Base-by-base conservation (phyloP, 2,113 vertebrate species). In the Crotalus viridis region DNA sequence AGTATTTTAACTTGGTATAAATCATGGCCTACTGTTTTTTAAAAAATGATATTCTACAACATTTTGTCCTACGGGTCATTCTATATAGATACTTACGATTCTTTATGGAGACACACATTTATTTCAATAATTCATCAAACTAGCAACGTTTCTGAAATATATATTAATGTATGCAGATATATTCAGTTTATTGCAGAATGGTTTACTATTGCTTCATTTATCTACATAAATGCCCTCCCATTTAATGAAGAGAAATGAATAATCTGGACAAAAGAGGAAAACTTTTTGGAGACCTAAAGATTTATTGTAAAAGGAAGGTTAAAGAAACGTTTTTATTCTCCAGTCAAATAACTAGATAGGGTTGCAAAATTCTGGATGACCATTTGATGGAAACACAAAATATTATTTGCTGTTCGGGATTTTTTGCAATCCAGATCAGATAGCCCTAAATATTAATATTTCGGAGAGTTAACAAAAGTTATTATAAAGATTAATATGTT, bases 131-230 rank as follows among this genome's bases (percentile, higher is more conserved):
- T 51, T 0, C 0, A 93, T 87, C 89, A 57, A 91, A n/a, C 17
- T 94, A 91, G 90, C 91, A 15, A 93, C 3, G 54, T 17, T 91
- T 95, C 95, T 92, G n/a, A 91, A 93, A 54, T 55, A 88, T 69
- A 87, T 61, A 88, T 61, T 5, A 87, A 92, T 39, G 22, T 55
- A 87, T 88, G 33, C 33, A 87, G 81, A 86, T 91, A 59, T n/a
- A 59, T 57, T 48, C 55, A 22, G 10, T 59, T 46, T 57, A 59
- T 59, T 91, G 28, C n/a, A 24, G 22, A 86, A 86, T 92, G 86
- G n/a, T 88, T 51, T 74, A n/a, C 51, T 91, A 51, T 52, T 64
- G 56, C 59, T 92, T 46, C 48, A 74, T 74, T 52, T 74, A 61
- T 88, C 59, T 74, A 51, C 57, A 88, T 88, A 88, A 87, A 87